Base-by-base conservation (phyloP, 2,888 invertebrate genomes). In the Noctua pronuba region DNA sequence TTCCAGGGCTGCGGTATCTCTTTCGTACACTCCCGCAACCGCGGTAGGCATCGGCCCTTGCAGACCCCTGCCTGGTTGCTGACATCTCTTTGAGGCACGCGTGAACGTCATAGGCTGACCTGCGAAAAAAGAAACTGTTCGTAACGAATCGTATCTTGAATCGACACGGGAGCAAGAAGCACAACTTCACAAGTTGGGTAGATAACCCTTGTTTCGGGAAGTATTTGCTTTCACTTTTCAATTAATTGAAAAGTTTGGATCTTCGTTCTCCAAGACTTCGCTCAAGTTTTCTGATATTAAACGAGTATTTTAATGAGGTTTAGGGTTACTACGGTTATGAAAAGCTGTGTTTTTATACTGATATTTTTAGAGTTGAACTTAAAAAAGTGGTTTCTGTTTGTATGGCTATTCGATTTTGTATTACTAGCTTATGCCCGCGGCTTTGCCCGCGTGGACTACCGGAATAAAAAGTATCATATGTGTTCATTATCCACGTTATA, bases 271-370 rank as follows among this genome's bases (percentile, higher is more conserved):
- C 21, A 49, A 60, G 82, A 79, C 74, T 68, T 35, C 44, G 70
- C 24, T 69, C 35, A 83, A 83, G 69, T 75, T 72, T 72, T 35
- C 67, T 35, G 55, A 80, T 83, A 69, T 70, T 70, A 79, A 67
- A 70, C 58, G 31, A 73, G 31, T 38, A 58, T 83, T 80, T 83
- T 83, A 83, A 78, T 78, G 70, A 82, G 41, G 82, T 78, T 28
- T 82, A 52, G n/a, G 24, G 24, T 80, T 81, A 64, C 71, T 24
- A 11, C 5, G 60, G 21, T n/a, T 41, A 6, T 64, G 10, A 55
- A 64, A 55, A 64, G 21, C 31, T 49, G 8, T 60, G 21, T 46
- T 35, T 73, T 76, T 58, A 38, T n/a, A 18, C 31, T 18, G 8
- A 31, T 46, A 31, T 18, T 44, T 62, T 64, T 24, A 18, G 0